These are phyloP conservation scores for Zosterops borbonicus DNA, from an alignment of 2,113 vertebrate genomes.

Conservation along the genomic window DNA sequence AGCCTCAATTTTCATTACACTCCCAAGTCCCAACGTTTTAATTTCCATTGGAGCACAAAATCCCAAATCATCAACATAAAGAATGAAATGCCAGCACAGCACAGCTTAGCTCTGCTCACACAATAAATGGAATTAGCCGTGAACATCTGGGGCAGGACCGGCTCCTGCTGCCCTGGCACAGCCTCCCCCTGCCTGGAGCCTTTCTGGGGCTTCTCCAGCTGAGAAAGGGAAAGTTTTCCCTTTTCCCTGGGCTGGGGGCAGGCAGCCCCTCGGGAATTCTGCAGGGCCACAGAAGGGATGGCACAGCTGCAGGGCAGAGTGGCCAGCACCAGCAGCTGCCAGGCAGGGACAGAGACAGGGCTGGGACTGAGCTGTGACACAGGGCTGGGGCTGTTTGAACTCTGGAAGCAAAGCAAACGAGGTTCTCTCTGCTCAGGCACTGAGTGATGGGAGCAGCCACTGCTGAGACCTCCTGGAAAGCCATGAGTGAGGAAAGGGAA, in stretches of 20 bases:
- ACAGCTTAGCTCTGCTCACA: not conserved
- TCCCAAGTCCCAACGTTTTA: not conserved
- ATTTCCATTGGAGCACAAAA: not conserved
- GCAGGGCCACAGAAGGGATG: not conserved
- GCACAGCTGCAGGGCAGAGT: not conserved
- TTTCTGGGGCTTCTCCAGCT: not conserved
- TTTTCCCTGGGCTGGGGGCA: not conserved
- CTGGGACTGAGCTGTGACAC: not conserved
- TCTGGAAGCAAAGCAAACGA: not conserved
- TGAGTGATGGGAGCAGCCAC: too few species aligned
- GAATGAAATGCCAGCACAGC: not conserved
- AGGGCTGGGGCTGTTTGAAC: not conserved
- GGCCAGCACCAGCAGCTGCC: not conserved
- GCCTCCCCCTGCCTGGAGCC: not conserved
- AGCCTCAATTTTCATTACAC: not conserved
- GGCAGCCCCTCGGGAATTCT: not conserved
- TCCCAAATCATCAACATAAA: not conserved
- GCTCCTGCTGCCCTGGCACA: not conserved
- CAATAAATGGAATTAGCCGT: not conserved
- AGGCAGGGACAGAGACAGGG: too few species aligned
- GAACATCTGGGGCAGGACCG: not conserved
- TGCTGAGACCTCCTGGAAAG: too few species aligned
- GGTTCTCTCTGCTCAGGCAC: not conserved
- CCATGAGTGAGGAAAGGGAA: too few species aligned
- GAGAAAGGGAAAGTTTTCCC: not conserved